phyloP scores from a whole-genome alignment of 2,888 invertebrate species.

The Sepioteuthis lessoniana region DNA sequence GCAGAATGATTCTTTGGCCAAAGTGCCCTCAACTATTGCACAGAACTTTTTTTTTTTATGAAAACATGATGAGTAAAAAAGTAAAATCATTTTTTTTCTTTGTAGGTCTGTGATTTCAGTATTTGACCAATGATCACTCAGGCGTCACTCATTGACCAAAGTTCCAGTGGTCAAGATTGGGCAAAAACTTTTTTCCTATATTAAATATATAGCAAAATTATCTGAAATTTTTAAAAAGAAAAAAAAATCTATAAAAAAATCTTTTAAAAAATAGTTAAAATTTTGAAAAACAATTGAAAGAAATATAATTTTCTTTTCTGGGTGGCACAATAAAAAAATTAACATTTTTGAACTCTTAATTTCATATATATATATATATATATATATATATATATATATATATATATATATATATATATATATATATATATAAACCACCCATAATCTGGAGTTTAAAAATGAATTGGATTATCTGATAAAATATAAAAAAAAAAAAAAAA shows the following conservation, averaged over 20 bases:
- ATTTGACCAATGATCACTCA: not conserved
- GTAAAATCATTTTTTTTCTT: not conserved
- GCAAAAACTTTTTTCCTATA: not conserved
- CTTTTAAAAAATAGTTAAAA: not conserved
- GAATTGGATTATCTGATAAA: not conserved
- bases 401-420: not conserved
- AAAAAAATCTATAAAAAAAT: not conserved
- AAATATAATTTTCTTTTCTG: not conserved
- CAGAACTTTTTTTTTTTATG: not conserved
- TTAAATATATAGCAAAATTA: constrained; percentile 6
- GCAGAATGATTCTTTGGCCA: not conserved
- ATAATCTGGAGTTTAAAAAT: not conserved
- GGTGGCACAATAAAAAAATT: not conserved
- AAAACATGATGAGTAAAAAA: not conserved
- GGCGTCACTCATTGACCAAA: not conserved
- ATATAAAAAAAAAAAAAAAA: not conserved
- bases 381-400: too few species aligned
- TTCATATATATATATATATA: too few species aligned
- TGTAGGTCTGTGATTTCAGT: constrained; percentile 8
- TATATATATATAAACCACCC: not conserved
- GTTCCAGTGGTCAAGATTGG: not conserved
- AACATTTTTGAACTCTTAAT: too few species aligned
- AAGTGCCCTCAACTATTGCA: not conserved
- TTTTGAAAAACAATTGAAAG: not conserved
- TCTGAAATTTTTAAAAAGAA: not conserved